Conservation (phyloP, 2,113 vertebrate genomes). For the Protobothrops flavoviridis region DNA sequence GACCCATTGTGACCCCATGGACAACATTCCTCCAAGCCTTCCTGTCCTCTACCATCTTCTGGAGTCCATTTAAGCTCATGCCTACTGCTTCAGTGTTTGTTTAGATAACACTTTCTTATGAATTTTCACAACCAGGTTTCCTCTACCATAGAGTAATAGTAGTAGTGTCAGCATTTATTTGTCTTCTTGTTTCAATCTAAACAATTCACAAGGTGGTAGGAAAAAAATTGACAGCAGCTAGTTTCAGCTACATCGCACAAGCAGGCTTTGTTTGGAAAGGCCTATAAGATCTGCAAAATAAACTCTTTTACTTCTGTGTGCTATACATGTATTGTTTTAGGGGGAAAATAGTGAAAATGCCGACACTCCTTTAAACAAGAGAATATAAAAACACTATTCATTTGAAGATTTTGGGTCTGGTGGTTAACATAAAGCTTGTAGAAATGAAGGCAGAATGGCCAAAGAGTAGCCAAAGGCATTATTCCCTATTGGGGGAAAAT, state of each 20-base stretch:
- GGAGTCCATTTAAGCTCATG: too few relatives aligned
- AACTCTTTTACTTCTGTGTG: conserved; percentile 8
- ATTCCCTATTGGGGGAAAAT: conserved; percentile 40
- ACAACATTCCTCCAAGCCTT: too few relatives aligned
- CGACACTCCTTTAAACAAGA: not conserved
- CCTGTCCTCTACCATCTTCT: too few relatives aligned
- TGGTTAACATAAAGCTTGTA: conserved; percentile 44
- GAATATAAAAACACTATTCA: conserved; percentile 43
- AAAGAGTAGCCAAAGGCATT: conserved; percentile 54
- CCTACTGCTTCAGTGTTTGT: not conserved
- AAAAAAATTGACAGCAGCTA: not conserved
- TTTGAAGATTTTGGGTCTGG: conserved; percentile 39
- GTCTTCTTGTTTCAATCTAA: conserved; percentile 21
- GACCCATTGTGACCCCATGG: too few relatives aligned
- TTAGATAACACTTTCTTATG: not conserved
- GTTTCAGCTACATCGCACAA: not conserved
- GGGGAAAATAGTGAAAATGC: conserved; percentile 31
- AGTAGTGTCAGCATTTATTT: conserved; percentile 24
- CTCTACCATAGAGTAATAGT: conserved; percentile 7
- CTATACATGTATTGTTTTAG: conserved; percentile 24
- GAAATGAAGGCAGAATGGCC: conserved; percentile 45
- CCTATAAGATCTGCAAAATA: not conserved
- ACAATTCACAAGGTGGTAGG: conserved; percentile 25
- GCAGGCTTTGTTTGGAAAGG: not conserved
- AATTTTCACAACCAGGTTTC: not conserved